phyloP scores from a whole-genome alignment of 1,140 invertebrate species.

The Agraylea sexmaculata region DNA sequence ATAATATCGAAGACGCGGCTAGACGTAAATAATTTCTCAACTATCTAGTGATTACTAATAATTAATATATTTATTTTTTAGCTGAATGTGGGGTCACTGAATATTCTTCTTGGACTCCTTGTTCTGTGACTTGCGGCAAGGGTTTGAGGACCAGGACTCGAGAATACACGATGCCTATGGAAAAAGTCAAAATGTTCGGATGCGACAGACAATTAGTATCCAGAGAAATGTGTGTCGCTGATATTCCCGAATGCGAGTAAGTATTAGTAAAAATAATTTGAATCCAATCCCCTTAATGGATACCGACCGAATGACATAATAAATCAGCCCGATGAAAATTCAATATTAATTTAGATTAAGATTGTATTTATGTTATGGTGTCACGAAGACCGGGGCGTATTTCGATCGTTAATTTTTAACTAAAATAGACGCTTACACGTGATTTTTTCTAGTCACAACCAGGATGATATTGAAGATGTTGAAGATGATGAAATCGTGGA shows the following conservation, averaged over 20 bases:
- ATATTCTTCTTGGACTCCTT: conserved; percentile 64
- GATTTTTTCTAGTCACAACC: background rate
- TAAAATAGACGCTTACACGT: background rate
- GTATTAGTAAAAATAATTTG: conserved; percentile 21
- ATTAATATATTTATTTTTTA: conserved; percentile 27
- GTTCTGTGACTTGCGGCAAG: conserved; percentile 81
- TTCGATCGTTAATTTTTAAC: no score
- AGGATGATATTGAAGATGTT: conserved; percentile 30
- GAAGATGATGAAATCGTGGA: conserved; percentile 21
- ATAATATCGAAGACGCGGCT: conserved; percentile 57
- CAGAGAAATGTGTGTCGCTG: conserved; percentile 78
- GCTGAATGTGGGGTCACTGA: conserved; percentile 68
- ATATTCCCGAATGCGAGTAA: conserved; percentile 57
- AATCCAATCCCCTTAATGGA: background rate
- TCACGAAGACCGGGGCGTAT: no score
- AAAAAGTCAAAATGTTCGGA: conserved; percentile 61
- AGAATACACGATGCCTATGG: conserved; percentile 55
- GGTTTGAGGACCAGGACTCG: conserved; percentile 70
- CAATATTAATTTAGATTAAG: no score
- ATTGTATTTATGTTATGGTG: no score
- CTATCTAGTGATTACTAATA: background rate
- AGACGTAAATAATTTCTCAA: conserved; percentile 45
- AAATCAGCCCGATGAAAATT: no score
- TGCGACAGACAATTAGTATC: conserved; percentile 73
- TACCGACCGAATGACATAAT: no score